Conservation (phyloP, 2,888 invertebrate genomes). For the Protonemura montana region DNA sequence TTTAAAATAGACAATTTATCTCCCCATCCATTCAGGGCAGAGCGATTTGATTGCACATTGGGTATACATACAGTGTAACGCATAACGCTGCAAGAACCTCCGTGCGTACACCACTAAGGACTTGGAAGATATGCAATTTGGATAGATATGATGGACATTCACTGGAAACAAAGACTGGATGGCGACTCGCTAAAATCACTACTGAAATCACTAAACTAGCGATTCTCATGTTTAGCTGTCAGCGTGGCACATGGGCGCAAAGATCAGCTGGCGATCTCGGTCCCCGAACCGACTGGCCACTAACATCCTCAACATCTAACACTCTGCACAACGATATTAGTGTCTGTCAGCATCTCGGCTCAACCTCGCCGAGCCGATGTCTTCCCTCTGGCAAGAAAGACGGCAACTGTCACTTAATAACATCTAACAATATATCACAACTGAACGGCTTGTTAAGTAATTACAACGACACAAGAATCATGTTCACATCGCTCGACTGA, state of each 20-base stretch:
- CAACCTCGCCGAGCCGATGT: no score
- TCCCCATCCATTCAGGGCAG: not conserved
- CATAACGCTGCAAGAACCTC: not conserved
- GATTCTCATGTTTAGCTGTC: no score
- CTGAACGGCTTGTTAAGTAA: not conserved
- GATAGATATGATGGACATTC: conserved; percentile 1
- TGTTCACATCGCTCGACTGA: not conserved
- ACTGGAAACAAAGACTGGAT: not conserved
- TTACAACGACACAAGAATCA: not conserved
- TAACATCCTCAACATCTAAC: no score
- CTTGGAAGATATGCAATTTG: conserved; percentile 13
- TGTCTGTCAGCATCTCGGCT: no score
- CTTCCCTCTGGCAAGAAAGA: no score
- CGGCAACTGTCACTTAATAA: no score
- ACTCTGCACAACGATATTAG: no score
- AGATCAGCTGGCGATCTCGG: no score
- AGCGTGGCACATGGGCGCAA: no score
- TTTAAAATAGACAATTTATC: not conserved
- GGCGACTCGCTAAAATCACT: not conserved
- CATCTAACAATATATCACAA: not conserved
- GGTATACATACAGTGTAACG: not conserved
- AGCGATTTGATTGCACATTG: not conserved
- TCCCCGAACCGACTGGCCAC: no score
- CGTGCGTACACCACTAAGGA: no score
- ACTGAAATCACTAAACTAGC: not conserved